These are phyloP conservation scores for Tholera decimalis DNA, from an alignment of 2,888 invertebrate genomes.

Conservation along the genomic window DNA sequence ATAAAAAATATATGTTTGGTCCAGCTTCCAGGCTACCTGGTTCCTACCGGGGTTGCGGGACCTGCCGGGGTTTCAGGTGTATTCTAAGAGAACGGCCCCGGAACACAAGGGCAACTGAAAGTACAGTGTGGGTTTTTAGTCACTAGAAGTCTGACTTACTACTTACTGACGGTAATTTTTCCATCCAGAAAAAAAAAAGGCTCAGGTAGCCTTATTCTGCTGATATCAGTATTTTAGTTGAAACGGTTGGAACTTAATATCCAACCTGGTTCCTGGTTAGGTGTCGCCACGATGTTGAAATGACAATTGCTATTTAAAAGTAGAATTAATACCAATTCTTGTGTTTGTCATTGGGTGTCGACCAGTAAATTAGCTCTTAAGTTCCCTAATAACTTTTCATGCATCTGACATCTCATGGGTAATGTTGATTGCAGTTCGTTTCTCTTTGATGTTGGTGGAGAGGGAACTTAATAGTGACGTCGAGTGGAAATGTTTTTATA, in stretches of 20 bases:
- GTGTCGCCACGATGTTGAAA: too few species aligned
- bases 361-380: not conserved
- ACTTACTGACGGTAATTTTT: too few species aligned
- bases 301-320: not conserved
- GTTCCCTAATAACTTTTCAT: not conserved
- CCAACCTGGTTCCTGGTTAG: not conserved
- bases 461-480: not conserved
- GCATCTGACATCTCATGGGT: slow-evolving; percentile 1
- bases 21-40: not conserved
- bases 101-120: too few species aligned
- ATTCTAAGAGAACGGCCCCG: too few species aligned
- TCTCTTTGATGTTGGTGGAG: slow-evolving; percentile 31
- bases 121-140: too few species aligned
- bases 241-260: not conserved
- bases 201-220: too few species aligned
- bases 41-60: not conserved
- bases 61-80: too few species aligned
- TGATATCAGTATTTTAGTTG: not conserved
- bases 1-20: not conserved
- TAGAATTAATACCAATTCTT: not conserved
- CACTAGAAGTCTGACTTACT: too few species aligned
- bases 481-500: slow-evolving; percentile 21
- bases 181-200: too few species aligned
- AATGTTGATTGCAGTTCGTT: slow-evolving; percentile 16
- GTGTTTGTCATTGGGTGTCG: too few species aligned